Percentiles rank a stretch among this genome's conserved stretches.
Conservation (phyloP, 2,888 invertebrate species). For the Crossocerus cetratus region DNA sequence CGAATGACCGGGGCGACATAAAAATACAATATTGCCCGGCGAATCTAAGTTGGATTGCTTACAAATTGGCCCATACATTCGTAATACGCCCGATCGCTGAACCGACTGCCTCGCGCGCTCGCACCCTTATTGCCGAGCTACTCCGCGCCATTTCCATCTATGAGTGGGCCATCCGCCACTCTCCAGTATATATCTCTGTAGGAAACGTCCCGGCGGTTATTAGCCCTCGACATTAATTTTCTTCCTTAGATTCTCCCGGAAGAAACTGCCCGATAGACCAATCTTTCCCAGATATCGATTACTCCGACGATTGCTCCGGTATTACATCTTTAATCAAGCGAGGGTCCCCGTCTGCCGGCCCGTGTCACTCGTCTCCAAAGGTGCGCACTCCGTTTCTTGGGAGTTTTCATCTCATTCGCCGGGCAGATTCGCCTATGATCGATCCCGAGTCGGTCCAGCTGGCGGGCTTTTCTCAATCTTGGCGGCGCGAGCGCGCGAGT, state of each 20-base stretch:
- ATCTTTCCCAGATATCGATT: conserved; percentile 30
- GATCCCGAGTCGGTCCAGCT: neutral
- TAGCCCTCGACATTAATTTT: conserved; percentile 57
- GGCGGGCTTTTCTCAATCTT: neutral
- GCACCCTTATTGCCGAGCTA: conserved; percentile 61
- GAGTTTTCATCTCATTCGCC: neutral
- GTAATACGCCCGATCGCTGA: conserved; percentile 72
- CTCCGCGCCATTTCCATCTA: conserved; percentile 66
- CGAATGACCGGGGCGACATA: conserved; percentile 62
- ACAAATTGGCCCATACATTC: conserved; percentile 77
- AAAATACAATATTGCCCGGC: conserved; percentile 74
- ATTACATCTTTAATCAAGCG: conserved; percentile 24
- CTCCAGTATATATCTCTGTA: conserved; percentile 50
- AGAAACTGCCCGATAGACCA: conserved; percentile 25
- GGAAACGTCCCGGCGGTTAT: conserved; percentile 52
- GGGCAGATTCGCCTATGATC: neutral
- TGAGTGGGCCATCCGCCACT: conserved; percentile 44
- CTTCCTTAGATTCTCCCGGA: conserved; percentile 26
- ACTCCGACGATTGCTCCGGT: conserved; percentile 12
- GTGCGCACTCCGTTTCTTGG: neutral
- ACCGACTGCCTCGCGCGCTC: conserved; percentile 52
- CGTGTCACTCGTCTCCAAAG: neutral
- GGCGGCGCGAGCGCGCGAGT: neutral
- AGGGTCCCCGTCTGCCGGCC: neutral
- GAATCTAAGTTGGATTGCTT: conserved; percentile 76